Evolutionary conservation across 2,797 vertebrate species (phyloP), one percentile per base, ranked within the genome.

Genomic region (Sparus aurata): DNA sequence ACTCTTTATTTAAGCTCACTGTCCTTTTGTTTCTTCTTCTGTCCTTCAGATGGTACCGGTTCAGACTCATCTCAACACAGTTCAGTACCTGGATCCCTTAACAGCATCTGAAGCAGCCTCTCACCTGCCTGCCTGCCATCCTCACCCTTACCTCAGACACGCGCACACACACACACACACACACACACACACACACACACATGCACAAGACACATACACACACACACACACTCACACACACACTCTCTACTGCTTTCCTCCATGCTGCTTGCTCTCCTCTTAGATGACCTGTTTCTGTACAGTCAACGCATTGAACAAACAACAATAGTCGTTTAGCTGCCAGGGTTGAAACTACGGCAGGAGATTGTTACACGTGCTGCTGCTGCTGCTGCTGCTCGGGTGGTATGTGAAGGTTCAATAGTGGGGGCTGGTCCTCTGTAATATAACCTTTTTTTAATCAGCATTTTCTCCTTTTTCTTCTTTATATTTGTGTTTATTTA

Each of bases 371-470:
- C 62, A 85, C 84, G 79, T 54, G 41, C 69, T 38, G 68, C 80
- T 86, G 50, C 34, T 38, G 34, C 34, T 38, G 68, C 80, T 86
- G 86, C 86, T 90, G 85, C 81, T 89, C 65, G 38, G 64, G 82
- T 86, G 72, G 84, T 69, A 63, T 76, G 79, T 87, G 86, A 90
- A 87, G 86, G 91, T 90, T 93, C 85, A 85, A 87, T 90, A 82
- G 91, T 91, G 60, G 94, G 94, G 94, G 94, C 94, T 90, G 95
- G 95, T 95, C 94, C 95, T 95, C 95, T 94, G 84, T 93, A 86
- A 89, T 88, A 80, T 80, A 86, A 91, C 68, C 34, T 89, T 80
- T 80, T 87, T 89, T 76, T 80, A 81, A 89, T 84, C 79, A 41
- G 15, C 43, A 8, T 67, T 83, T 82, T 43, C 69, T 62, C 41